Conservation (phyloP, 2,113 vertebrate genomes). For the Zootoca vivipara region DNA sequence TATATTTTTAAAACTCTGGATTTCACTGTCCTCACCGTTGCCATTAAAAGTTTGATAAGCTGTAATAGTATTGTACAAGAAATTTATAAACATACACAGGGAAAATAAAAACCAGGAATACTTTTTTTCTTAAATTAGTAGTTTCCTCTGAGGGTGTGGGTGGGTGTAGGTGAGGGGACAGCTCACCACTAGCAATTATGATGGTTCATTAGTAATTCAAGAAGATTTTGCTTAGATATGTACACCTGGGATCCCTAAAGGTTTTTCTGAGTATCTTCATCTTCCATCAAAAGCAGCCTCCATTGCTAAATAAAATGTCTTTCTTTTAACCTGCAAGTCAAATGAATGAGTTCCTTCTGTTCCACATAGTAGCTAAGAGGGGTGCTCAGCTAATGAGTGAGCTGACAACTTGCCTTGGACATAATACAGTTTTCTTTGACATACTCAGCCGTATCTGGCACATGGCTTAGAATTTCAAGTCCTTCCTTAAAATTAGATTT, state of each 20-base stretch:
- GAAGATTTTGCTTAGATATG: slow-evolving; percentile 29
- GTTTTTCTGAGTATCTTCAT: slow-evolving; percentile 56
- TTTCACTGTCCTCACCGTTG: slow-evolving; percentile 38
- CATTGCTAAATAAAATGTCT: slow-evolving; percentile 41
- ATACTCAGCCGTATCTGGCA: slow-evolving; percentile 65
- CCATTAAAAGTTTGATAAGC: slow-evolving; percentile 67
- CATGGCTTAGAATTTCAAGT: slow-evolving; percentile 60
- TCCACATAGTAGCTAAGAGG: slow-evolving; percentile 30
- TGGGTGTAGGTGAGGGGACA: slow-evolving; percentile 26
- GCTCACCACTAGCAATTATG: slow-evolving; percentile 44
- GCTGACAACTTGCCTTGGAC: slow-evolving; percentile 57
- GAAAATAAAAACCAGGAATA: background rate
- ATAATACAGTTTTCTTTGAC: slow-evolving; percentile 63
- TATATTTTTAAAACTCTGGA: slow-evolving; percentile 29
- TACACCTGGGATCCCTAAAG: slow-evolving; percentile 33
- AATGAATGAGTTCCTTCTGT: slow-evolving; percentile 58
- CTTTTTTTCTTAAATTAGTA: slow-evolving; percentile 35
- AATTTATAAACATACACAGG: background rate
- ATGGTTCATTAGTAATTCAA: slow-evolving; percentile 28
- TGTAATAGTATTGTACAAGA: slow-evolving; percentile 44
- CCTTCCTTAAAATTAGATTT: slow-evolving; percentile 66
- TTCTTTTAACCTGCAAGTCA: slow-evolving; percentile 42
- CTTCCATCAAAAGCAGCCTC: slow-evolving; percentile 52
- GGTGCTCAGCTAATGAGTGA: slow-evolving; percentile 56
- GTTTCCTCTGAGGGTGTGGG: slow-evolving; percentile 13